A percentile compares a stretch with the other conserved stretches of the same genome.
These are phyloP conservation scores for Sminthurinus aureus DNA, from an alignment of 2,888 invertebrate genomes.

Conservation along the genomic window DNA sequence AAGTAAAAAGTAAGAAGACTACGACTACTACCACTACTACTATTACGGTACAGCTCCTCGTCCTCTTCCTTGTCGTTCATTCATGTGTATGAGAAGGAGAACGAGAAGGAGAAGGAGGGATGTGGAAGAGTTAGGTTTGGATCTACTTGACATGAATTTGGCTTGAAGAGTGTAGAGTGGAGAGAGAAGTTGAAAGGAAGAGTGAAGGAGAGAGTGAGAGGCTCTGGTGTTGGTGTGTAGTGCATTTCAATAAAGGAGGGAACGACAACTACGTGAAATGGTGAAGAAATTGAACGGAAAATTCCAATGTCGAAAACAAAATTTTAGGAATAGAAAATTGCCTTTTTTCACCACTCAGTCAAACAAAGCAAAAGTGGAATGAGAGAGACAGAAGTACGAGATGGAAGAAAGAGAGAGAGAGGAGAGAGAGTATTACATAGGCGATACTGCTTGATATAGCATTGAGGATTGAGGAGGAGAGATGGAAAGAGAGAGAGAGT, in stretches of 20 bases:
- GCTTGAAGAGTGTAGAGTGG: not conserved
- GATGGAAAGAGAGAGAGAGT: not conserved
- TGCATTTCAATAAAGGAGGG: constrained; percentile 12
- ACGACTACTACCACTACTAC: not conserved
- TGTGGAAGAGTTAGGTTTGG: constrained; percentile 12
- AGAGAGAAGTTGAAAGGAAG: too few relatives aligned
- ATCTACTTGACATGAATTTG: constrained; percentile 7
- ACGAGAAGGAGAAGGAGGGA: constrained; percentile 24
- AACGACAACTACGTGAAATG: constrained; percentile 46
- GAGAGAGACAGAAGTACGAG: not conserved
- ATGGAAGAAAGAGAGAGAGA: not conserved
- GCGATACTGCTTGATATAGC: not conserved
- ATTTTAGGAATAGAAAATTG: constrained; percentile 54
- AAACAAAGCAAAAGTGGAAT: constrained; percentile 32
- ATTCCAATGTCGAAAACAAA: constrained; percentile 57
- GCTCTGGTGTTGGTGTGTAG: not conserved
- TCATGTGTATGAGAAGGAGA: not conserved
- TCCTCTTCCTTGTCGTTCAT: not conserved
- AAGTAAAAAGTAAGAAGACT: too few relatives aligned
- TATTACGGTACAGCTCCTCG: not conserved
- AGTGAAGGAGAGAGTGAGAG: not conserved
- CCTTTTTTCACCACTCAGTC: constrained; percentile 43
- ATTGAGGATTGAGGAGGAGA: not conserved
- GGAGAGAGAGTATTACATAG: too few relatives aligned
- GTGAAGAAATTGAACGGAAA: constrained; percentile 58